Evolutionary conservation across 2,888 invertebrate genomes (phyloP), one percentile per base, ranked within the genome.

Genomic region (Apomyelois bistriatella): DNA sequence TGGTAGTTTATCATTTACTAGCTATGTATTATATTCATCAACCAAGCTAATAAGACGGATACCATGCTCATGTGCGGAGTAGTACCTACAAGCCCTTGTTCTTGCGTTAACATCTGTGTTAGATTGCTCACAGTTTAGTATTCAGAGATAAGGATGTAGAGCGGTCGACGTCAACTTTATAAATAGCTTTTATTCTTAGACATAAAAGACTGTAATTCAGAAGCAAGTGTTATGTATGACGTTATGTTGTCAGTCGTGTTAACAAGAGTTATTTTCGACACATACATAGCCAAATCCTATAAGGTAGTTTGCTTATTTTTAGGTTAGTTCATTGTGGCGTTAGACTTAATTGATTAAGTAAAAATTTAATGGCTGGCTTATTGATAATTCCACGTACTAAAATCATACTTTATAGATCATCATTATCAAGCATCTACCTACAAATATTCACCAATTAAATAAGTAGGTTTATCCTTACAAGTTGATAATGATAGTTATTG

Each of bases 111-210:
- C 78, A 82, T 83, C 77, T 85, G 78, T 65, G 66, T 70, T 67
- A 76, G 79, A 79, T 79, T 72, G 73, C 71, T 70, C 65, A 68
- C 68, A 68, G 69, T 71, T 70, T 58, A 56, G 48, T 65, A 70
- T 76, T 72, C 69, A 56, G 74, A 83, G 88, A 88, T 89, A 89
- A 88, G 85, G 84, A 87, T 89, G 81, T 86, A 66, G 85, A 79
- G 71, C 85, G 78, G 58, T 57, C 74, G 70, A 72, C 85, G 85
- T 88, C 87, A 86, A 80, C 83, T 72, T 81, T 88, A 89, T 85
- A 86, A 88, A 88, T 89, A 88, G 88, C 82, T 73, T 82, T 82
- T 79, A 85, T 85, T 83, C 83, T 80, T 77, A 66, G 68, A 80
- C 70, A 75, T 76, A 74, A 77, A 79, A 76, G 69, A 74, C 66